These are phyloP conservation scores for Elysia chlorotica DNA, from an alignment of 1,140 invertebrate genomes.

Conservation along the genomic window DNA sequence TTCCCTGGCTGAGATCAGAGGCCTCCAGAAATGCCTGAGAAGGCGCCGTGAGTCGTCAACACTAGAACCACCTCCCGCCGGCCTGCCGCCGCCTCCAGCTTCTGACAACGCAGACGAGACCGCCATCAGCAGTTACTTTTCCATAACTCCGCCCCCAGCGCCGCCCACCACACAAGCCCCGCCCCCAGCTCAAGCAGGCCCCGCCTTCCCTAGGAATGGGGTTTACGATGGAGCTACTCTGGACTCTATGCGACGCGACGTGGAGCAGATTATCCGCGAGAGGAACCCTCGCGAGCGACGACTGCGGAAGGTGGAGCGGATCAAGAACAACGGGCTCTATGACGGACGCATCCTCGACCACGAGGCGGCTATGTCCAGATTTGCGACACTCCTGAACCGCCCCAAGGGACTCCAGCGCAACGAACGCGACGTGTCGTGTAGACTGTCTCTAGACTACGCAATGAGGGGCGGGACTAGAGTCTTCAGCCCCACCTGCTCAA, in stretches of 20 bases:
- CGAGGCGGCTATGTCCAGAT: conserved; percentile 10
- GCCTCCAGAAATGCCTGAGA: conserved; percentile 31
- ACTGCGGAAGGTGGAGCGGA: conserved; percentile 20
- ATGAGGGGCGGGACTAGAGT: background rate
- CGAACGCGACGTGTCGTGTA: background rate
- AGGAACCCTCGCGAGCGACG: conserved; percentile 14
- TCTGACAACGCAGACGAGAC: too few species aligned
- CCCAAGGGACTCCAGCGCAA: background rate
- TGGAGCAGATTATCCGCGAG: conserved; percentile 22
- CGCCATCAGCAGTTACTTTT: too few species aligned
- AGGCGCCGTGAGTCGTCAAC: conserved; percentile 27
- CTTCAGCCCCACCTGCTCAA: background rate
- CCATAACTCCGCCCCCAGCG: too few species aligned
- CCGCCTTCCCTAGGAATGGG: conserved; percentile 29
- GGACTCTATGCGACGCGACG: conserved; percentile 14
- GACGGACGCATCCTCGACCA: conserved; percentile 23
- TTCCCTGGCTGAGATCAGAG: conserved; percentile 29
- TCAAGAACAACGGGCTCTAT: conserved; percentile 11
- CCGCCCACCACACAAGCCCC: too few species aligned
- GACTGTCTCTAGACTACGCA: background rate
- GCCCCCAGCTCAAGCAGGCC: too few species aligned
- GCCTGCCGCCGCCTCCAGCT: too few species aligned
- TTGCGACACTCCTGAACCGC: conserved; percentile 1
- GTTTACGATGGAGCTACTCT: conserved; percentile 20
- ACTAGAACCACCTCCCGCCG: conserved; percentile 22